Base-by-base conservation (phyloP, 2,113 vertebrate genomes). In the Phylloscopus whistleri region DNA sequence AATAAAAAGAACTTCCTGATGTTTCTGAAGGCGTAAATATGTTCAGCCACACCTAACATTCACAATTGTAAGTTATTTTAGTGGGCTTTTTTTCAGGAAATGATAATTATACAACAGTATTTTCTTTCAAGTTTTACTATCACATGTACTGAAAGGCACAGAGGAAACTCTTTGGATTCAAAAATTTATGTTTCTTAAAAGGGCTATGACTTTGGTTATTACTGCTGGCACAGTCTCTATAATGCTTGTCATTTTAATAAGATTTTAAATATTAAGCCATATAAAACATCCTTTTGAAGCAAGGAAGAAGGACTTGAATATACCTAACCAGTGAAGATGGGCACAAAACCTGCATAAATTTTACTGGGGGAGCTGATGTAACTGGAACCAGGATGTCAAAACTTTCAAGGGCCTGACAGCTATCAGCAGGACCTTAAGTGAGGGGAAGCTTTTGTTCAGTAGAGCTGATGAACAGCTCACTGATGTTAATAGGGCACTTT, bases 401-500 rank as follows among this genome's bases (percentile, higher is more conserved):
- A 85, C 64, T 96, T 94, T 82, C 19, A 56, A 92, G 76, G 26
- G 46, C 27, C 41, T 92, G 82, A 53, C 46, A 91, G 62, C 53
- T 87, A 84, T 68, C 92, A 88, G 83, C 55, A 92, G 69, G 86
- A 56, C 73, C 24, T 60, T 46, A 84, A 90, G 64, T 9, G 49
- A 52, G 69, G 10, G 13, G 41, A 64, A 62, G 83, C 84, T 92
- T 96, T 96, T 93, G 80, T 96, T 96, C 88, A 75, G 77, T 35
- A 70, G 84, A 92, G 74, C 67, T 90, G 78, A 91, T 70, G 84
- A 89, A 41, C 59, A 93, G 69, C 79, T 90, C 1, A 2, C 55
- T 89, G 63, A 94, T 93, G 91, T 87, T 93, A 96, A 95, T 87
- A 74, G 84, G 84, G 80, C 80, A 80, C 85, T 94, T 92, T 94